Conservation (phyloP, 2,113 vertebrate genomes). For the Acinonyx jubatus region DNA sequence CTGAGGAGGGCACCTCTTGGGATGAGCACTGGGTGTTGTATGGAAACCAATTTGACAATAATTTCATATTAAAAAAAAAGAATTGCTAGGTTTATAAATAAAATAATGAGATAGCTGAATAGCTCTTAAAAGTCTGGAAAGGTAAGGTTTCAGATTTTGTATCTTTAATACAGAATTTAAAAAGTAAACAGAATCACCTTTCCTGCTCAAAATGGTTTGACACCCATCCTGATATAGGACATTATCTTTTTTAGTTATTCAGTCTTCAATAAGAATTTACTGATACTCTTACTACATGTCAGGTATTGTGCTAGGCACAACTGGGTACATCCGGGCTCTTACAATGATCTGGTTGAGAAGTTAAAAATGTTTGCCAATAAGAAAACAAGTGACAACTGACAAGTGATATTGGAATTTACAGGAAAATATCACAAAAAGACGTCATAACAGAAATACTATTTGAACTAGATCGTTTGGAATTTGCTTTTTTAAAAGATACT, state of each 20-base stretch:
- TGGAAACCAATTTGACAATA: too few relatives aligned
- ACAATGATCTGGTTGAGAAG: not conserved
- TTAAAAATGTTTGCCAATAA: not conserved
- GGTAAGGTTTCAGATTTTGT: conserved; percentile 7
- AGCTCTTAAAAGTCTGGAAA: conserved; percentile 47
- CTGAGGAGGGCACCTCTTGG: too few relatives aligned
- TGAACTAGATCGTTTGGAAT: not conserved
- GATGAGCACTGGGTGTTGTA: too few relatives aligned
- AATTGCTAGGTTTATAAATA: conserved; percentile 52
- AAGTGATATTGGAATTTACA: not conserved
- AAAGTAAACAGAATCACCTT: conserved; percentile 1
- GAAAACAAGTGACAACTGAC: not conserved
- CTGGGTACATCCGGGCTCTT: not conserved
- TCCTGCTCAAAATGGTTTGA: not conserved
- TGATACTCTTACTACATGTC: not conserved
- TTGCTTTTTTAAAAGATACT: not conserved
- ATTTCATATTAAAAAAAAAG: not conserved
- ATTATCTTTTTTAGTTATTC: not conserved
- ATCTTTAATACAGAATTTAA: conserved; percentile 36
- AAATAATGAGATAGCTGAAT: conserved; percentile 47
- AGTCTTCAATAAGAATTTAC: not conserved
- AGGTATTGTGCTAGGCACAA: not conserved
- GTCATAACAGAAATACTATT: rapidly evolving
- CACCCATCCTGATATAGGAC: not conserved
- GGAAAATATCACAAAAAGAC: rapidly evolving